Percentiles rank a stretch among this genome's conserved stretches.
These are phyloP conservation scores for Quadriops clusia DNA, from an alignment of 2,888 invertebrate genomes.

Conservation along the genomic window DNA sequence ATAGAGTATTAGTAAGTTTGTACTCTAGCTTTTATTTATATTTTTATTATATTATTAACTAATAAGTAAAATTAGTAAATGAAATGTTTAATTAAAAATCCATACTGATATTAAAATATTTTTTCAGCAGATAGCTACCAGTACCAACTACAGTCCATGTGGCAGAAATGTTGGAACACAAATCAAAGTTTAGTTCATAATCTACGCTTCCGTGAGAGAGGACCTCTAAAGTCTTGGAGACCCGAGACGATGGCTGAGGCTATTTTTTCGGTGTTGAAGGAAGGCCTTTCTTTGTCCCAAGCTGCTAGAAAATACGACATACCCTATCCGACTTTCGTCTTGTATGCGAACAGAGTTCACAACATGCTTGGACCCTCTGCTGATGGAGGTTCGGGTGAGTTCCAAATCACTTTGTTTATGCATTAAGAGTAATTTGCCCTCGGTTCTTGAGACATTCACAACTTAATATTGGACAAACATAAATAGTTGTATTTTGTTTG, in stretches of 20 bases:
- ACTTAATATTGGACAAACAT: no score
- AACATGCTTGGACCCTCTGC: constrained; percentile 90
- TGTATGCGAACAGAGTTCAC: constrained; percentile 86
- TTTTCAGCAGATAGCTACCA: constrained; percentile 84
- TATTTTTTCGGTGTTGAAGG: constrained; percentile 83
- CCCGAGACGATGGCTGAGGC: constrained; percentile 94
- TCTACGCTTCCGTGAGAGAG: constrained; percentile 81
- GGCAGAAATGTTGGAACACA: constrained; percentile 94
- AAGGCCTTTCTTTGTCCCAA: constrained; percentile 78
- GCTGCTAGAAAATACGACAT: constrained; percentile 90
- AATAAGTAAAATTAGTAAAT: no score
- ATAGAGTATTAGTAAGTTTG: no score
- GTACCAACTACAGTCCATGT: constrained; percentile 88
- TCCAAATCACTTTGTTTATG: constrained; percentile 23
- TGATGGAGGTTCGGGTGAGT: constrained; percentile 78
- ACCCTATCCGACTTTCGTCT: constrained; percentile 86
- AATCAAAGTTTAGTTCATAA: constrained; percentile 86
- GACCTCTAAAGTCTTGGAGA: constrained; percentile 85
- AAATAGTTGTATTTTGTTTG: no score
- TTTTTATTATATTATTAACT: no score
- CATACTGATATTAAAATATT: no score
- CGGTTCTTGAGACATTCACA: no score
- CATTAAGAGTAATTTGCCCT: no score
- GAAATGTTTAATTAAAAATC: no score
- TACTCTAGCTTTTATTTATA: no score